Evolutionary conservation across 2,888 invertebrate species (phyloP).

Genomic region (Hydroisotoma schaefferi): DNA sequence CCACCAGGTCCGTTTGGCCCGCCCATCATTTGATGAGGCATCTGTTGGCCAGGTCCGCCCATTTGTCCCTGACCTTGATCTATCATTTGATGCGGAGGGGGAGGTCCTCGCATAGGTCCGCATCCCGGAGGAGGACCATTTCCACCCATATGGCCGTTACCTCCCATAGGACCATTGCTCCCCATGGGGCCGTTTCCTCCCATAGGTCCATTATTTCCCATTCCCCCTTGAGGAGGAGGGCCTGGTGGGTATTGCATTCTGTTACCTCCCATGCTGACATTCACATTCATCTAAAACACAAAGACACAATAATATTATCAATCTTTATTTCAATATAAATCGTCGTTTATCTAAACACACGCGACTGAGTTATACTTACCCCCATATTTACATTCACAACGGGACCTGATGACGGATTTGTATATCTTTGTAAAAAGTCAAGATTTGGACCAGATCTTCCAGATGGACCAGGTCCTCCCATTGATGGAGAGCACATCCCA

Average conservation of each 20-base stretch:
- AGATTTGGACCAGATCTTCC: conserved; percentile 79
- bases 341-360: neutral
- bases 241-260: conserved; percentile 44
- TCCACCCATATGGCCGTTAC: conserved; percentile 44
- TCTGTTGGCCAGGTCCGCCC: conserved; percentile 34
- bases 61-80: conserved; percentile 50
- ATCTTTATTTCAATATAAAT: too few relatives aligned
- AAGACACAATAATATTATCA: neutral
- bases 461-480: conserved; percentile 59
- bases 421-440: conserved; percentile 83
- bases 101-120: conserved; percentile 45
- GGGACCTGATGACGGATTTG: conserved; percentile 65
- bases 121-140: conserved; percentile 49
- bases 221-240: conserved; percentile 34
- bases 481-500: conserved; percentile 39
- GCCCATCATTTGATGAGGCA: conserved; percentile 52
- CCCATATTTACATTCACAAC: conserved; percentile 49
- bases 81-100: conserved; percentile 33
- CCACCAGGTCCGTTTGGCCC: conserved; percentile 62
- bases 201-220: conserved; percentile 52
- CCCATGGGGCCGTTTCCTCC: conserved; percentile 50
- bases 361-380: conserved; percentile 33
- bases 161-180: conserved; percentile 54
- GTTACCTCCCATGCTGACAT: conserved; percentile 49
- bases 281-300: conserved; percentile 48